Percentiles rank a stretch among this genome's conserved stretches.
phyloP scores from a whole-genome alignment of 2,113 vertebrate genomes.

The Odocoileus virginianus region DNA sequence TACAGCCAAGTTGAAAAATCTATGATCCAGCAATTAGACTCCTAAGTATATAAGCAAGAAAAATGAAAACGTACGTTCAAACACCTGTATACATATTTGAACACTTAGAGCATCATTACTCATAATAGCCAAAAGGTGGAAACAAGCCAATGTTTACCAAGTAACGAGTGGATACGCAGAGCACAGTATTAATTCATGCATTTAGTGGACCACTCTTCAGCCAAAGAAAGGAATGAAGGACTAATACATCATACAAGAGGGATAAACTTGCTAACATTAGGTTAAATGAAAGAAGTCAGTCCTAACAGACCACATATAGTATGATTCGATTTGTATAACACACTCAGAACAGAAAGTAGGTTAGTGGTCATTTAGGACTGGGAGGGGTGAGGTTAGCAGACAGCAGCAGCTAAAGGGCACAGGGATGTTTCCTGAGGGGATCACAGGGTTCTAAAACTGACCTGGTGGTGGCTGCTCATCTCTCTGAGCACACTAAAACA shows the following conservation, averaged over 20 bases:
- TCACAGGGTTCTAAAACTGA: not conserved
- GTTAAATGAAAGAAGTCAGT: not conserved
- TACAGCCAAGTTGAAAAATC: not conserved
- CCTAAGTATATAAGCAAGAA: not conserved
- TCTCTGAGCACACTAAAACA: not conserved
- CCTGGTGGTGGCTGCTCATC: not conserved
- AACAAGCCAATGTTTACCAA: not conserved
- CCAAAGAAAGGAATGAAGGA: not conserved
- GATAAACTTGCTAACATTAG: not conserved
- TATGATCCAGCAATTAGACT: not conserved
- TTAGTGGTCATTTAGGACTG: not conserved
- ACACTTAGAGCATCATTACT: not conserved
- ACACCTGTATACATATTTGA: not conserved
- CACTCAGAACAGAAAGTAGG: not conserved
- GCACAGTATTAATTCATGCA: fast-evolving
- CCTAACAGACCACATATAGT: not conserved
- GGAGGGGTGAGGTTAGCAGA: not conserved
- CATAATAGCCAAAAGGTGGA: not conserved
- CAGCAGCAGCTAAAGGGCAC: not conserved
- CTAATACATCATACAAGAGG: not conserved
- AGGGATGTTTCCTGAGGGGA: not conserved
- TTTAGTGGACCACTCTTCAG: not conserved
- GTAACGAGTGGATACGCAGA: not conserved
- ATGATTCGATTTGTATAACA: not conserved
- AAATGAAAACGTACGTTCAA: not conserved